Evolutionary conservation across 2,797 vertebrate species (phyloP).

Genomic region (Bradypodion ventrale): DNA sequence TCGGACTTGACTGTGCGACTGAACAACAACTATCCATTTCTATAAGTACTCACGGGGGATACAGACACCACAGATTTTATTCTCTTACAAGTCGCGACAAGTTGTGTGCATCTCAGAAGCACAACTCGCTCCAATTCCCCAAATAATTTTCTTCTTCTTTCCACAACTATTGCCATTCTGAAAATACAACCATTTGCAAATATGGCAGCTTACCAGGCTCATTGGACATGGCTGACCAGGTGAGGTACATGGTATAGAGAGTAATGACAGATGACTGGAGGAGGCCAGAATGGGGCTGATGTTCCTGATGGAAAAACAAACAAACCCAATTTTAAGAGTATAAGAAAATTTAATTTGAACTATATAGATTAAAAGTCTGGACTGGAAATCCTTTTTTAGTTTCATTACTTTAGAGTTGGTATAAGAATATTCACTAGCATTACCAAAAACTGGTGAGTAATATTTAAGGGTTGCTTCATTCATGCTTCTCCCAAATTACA

Average conservation of each 20-base stretch:
- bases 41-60: not conserved
- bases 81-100: no score
- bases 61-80: no score
- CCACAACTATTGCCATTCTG: slow-evolving; percentile 4
- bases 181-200: not conserved
- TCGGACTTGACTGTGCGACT: no score
- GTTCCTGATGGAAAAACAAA: slow-evolving; percentile 80
- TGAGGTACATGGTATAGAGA: slow-evolving; percentile 91
- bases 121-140: not conserved
- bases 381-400: not conserved
- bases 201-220: slow-evolving; percentile 85
- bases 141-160: not conserved
- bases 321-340: not conserved
- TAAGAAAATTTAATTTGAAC: not conserved
- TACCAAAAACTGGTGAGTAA: not conserved
- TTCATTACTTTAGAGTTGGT: not conserved
- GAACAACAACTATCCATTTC: no score
- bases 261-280: slow-evolving; percentile 94
- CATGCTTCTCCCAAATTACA: not conserved
- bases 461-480: not conserved
- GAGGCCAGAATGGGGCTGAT: slow-evolving; percentile 86
- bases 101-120: not conserved
- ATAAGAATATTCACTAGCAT: not conserved
- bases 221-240: slow-evolving; percentile 94
- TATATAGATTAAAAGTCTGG: not conserved